phyloP scores from a whole-genome alignment of 1,140 invertebrate genomes.

The Zophobas atratus region DNA sequence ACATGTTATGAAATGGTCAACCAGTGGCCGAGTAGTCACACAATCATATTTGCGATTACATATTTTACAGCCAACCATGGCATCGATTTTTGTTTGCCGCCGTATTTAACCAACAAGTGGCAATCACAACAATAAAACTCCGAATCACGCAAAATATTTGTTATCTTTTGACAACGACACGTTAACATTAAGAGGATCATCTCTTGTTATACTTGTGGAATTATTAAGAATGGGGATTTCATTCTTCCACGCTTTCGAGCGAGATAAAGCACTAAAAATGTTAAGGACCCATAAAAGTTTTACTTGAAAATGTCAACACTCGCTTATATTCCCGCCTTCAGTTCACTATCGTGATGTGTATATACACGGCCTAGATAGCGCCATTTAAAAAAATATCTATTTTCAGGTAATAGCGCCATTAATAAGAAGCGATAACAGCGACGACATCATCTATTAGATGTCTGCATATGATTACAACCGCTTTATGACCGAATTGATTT shows the following conservation, averaged over 20 bases:
- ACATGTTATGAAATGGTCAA: no score
- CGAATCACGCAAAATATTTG: no score
- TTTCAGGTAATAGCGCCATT: constrained; percentile 9
- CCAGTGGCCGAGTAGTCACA: no score
- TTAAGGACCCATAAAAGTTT: constrained; percentile 27
- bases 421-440: neutral
- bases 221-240: constrained; percentile 28
- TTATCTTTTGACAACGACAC: neutral
- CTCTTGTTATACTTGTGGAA: constrained; percentile 12
- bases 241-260: constrained; percentile 5
- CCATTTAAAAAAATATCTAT: constrained; percentile 9
- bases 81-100: no score
- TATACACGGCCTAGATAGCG: neutral
- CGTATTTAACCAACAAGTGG: no score
- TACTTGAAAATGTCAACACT: constrained; percentile 33
- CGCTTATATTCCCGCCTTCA: constrained; percentile 11
- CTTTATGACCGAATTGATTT: neutral
- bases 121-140: no score
- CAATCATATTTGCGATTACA: no score
- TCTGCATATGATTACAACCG: neutral
- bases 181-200: constrained; percentile 20
- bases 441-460: neutral
- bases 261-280: constrained; percentile 33
- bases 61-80: no score
- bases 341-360: constrained; percentile 1